phyloP scores from a whole-genome alignment of 2,113 vertebrate genomes.

The Oophaga pumilio region DNA sequence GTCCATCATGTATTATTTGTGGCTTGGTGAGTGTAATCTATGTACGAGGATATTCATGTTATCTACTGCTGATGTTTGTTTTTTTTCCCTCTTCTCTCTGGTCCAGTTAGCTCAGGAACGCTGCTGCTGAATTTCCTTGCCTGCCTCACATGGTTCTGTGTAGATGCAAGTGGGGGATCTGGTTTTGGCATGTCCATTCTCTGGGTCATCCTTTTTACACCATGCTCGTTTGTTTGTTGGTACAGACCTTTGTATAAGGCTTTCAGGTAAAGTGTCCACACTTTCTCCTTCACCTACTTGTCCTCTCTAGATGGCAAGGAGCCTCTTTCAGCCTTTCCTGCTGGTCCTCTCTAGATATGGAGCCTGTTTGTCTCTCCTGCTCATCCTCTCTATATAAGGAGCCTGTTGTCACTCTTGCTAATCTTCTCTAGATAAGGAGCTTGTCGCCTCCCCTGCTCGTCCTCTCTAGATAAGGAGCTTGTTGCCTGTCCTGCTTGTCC shows the following conservation, averaged over 20 bases:
- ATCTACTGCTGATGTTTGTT: not conserved
- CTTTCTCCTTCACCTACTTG: too few species aligned
- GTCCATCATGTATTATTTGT: slow-evolving; percentile 93
- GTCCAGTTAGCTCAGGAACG: slow-evolving; percentile 77
- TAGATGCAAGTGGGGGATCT: slow-evolving; percentile 70
- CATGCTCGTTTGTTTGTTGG: slow-evolving; percentile 96
- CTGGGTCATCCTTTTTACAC: slow-evolving; percentile 89
- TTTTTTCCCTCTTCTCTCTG: not conserved
- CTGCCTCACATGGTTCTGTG: slow-evolving; percentile 85
- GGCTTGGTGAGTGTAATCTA: slow-evolving; percentile 71
- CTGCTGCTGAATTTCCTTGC: slow-evolving; percentile 87
- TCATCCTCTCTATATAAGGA: too few species aligned
- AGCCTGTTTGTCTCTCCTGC: too few species aligned
- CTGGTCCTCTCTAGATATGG: too few species aligned
- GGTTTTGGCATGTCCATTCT: slow-evolving; percentile 91
- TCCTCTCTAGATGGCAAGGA: too few species aligned
- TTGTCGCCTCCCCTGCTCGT: too few species aligned
- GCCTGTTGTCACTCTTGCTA: too few species aligned
- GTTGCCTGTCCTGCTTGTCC: too few species aligned
- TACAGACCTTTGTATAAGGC: slow-evolving; percentile 95
- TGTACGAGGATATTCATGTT: not conserved
- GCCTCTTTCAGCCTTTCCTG: too few species aligned
- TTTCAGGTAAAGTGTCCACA: slow-evolving; percentile 79
- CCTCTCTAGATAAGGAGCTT: too few species aligned
- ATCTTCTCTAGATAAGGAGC: too few species aligned